Conservation (phyloP, 2,888 invertebrate genomes). For the Cecidostiba fungosa region DNA sequence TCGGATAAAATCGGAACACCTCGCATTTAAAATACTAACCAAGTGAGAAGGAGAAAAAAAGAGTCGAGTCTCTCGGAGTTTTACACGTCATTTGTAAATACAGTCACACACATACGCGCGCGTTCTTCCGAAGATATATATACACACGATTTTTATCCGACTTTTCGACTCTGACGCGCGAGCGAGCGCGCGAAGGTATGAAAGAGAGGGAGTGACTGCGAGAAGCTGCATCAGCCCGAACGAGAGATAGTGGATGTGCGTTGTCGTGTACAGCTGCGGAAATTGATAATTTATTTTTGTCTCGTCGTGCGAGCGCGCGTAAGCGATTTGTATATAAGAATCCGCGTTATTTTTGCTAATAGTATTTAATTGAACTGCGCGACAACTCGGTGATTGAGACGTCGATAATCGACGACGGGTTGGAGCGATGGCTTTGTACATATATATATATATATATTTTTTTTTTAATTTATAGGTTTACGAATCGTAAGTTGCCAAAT, state of each 20-base stretch:
- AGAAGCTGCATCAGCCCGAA: background rate
- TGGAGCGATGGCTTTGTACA: conserved; percentile 61
- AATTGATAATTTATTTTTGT: conserved; percentile 57
- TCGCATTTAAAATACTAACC: conserved; percentile 53
- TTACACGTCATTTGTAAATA: conserved; percentile 49
- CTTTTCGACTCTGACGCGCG: background rate
- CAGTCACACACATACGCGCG: background rate
- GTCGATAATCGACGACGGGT: conserved; percentile 47
- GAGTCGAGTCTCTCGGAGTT: background rate
- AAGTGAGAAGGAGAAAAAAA: background rate
- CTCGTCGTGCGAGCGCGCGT: conserved; percentile 26
- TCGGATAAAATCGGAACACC: conserved; percentile 54
- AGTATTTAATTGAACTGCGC: conserved; percentile 63
- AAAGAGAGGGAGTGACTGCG: background rate
- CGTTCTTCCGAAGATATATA: conserved; percentile 29
- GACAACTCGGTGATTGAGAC: conserved; percentile 6
- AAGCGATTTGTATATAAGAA: conserved; percentile 39
- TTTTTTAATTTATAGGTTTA: conserved; percentile 35
- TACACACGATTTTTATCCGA: conserved; percentile 32
- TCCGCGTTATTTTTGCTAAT: conserved; percentile 57
- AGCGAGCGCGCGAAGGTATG: background rate
- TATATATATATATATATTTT: conserved; percentile 48
- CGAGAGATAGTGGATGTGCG: too few relatives aligned
- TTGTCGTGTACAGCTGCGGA: background rate
- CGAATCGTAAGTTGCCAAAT: conserved; percentile 63